Conservation (phyloP, 2,888 invertebrate genomes). For the Plagodis pulveraria region DNA sequence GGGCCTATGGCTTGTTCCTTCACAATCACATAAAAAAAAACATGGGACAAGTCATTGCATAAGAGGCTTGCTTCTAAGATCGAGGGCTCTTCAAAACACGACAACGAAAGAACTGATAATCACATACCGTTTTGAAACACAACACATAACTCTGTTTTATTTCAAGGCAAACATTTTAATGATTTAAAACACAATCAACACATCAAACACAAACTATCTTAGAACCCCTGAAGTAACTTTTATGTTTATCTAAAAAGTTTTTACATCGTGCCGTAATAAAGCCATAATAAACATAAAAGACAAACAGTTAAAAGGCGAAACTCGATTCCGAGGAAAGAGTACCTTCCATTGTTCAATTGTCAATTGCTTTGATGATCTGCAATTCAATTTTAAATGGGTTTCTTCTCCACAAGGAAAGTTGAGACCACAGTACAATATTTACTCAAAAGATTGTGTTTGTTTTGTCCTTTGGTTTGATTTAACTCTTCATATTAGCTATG, state of each 20-base stretch:
- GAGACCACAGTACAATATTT: not conserved
- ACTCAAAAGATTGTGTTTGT: not conserved
- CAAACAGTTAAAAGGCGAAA: conserved; percentile 14
- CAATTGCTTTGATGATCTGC: conserved; percentile 3
- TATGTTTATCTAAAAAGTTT: conserved; percentile 13
- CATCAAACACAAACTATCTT: too few species aligned
- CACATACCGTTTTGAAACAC: not conserved
- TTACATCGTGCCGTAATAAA: conserved; percentile 5
- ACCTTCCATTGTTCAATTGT: not conserved
- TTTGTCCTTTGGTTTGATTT: too few species aligned
- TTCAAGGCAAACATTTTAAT: not conserved
- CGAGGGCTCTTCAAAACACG: too few species aligned
- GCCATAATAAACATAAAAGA: conserved; percentile 14
- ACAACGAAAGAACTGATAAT: too few species aligned
- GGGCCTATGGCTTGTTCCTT: too few species aligned
- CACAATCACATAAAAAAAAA: too few species aligned
- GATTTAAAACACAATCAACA: not conserved
- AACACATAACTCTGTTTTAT: too few species aligned
- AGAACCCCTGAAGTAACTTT: not conserved
- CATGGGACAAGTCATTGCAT: too few species aligned
- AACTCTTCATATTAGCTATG: too few species aligned
- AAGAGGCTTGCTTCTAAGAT: too few species aligned
- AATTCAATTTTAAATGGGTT: not conserved
- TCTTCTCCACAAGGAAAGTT: not conserved
- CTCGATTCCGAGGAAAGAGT: conserved; percentile 6